phyloP scores from a whole-genome alignment of 2,113 vertebrate species.

The Nothobranchius furzeri region DNA sequence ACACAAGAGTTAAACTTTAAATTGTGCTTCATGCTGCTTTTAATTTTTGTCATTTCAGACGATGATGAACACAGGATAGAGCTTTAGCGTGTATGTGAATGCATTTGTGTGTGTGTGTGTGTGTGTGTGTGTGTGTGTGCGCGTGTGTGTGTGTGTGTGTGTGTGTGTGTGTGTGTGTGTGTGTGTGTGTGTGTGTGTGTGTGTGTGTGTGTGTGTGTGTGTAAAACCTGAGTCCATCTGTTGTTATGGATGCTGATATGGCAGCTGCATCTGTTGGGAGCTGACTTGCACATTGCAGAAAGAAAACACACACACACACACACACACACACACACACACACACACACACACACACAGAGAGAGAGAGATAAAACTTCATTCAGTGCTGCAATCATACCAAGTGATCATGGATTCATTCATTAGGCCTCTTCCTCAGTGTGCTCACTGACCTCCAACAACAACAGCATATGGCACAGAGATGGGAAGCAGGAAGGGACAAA shows the following conservation, averaged over 20 bases:
- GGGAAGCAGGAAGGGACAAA: background rate
- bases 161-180: background rate
- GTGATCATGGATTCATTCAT: constrained; percentile 66
- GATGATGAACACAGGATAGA: constrained; percentile 19
- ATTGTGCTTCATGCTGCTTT: background rate
- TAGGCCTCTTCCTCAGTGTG: constrained; percentile 53
- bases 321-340: constrained; percentile 11
- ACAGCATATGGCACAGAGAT: constrained; percentile 27
- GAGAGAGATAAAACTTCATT: constrained; percentile 69
- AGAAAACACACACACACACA: constrained; percentile 29
- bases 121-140: constrained; percentile 9
- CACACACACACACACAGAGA: too few species aligned
- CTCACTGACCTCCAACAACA: constrained; percentile 64
- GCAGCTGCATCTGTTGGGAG: constrained; percentile 65
- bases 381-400: constrained; percentile 76
- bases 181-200: background rate
- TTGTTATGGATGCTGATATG: constrained; percentile 69
- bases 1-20: background rate
- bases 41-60: constrained; percentile 18
- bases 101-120: constrained; percentile 3
- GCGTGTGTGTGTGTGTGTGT: constrained; percentile 27
- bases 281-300: constrained; percentile 61
- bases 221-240: constrained; percentile 67
- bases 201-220: constrained; percentile 10
- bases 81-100: constrained; percentile 18